A percentile compares a stretch with the other conserved stretches of the same genome.
Conservation (phyloP, 2,888 invertebrate species). For the Saturnia pavonia region DNA sequence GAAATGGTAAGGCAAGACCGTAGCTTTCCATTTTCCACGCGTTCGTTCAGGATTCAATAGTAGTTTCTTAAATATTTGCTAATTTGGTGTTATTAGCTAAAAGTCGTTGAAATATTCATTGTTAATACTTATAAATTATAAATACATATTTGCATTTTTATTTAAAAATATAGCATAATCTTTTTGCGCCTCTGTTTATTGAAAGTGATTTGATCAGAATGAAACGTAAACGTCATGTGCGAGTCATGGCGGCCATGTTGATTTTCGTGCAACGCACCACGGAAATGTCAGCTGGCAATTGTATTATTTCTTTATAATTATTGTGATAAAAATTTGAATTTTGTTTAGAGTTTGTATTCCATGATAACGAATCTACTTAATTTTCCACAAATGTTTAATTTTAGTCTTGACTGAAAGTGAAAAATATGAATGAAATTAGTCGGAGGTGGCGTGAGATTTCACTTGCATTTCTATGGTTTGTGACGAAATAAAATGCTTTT, state of each 20-base stretch:
- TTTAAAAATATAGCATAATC: not conserved
- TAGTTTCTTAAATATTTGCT: conserved; percentile 25
- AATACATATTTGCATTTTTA: not conserved
- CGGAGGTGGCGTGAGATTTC: conserved; percentile 78
- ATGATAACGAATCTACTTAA: conserved; percentile 48
- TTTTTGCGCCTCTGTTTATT: conserved; percentile 10
- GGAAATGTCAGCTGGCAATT: conserved; percentile 82
- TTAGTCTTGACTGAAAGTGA: conserved; percentile 50
- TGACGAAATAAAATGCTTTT: conserved; percentile 73
- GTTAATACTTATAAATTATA: too few relatives aligned
- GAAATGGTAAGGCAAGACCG: not conserved
- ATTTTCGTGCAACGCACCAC: conserved; percentile 79
- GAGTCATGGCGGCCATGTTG: conserved; percentile 79
- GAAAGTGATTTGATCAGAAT: conserved; percentile 44
- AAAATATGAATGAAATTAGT: conserved; percentile 73
- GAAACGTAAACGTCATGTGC: conserved; percentile 67
- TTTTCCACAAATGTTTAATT: conserved; percentile 42
- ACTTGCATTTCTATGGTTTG: conserved; percentile 78
- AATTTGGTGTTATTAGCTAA: not conserved
- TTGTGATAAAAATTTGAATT: conserved; percentile 57
- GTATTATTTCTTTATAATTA: conserved; percentile 66
- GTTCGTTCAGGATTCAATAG: conserved; percentile 48
- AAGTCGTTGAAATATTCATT: not conserved
- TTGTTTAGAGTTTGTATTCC: conserved; percentile 45
- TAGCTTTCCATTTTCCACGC: conserved; percentile 48